Base-by-base conservation (phyloP, 23 tunicate genomes). In the Phallusia fumigata region DNA sequence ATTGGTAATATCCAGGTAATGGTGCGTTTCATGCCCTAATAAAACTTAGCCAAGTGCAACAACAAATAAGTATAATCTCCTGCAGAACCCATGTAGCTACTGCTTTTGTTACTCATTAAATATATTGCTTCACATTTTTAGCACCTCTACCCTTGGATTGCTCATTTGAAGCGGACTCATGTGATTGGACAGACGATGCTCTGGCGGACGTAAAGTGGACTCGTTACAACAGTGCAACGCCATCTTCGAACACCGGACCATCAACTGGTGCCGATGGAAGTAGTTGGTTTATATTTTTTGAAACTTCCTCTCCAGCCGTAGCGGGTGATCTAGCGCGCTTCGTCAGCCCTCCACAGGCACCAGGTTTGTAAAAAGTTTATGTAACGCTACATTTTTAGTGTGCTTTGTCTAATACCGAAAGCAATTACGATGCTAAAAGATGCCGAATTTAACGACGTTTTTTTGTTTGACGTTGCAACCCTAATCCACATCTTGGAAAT, bases 101-200 rank as follows among this genome's bases (percentile, higher is more conserved):
- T 10, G 10, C 10, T 40, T 40, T 40, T 5, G 10, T 40, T n/a
- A n/a, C n/a, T n/a, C n/a, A n/a, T n/a, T n/a, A n/a, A n/a, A n/a
- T n/a, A n/a, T n/a, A n/a, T n/a, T n/a, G n/a, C n/a, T n/a, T 40
- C n/a, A 10, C 47, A 40, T 3, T 40, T 40, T 40, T 40, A 90
- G 95, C 95, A 36, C 86, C 95, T 0, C 79, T 33, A 0, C 45
- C 89, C 19, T 58, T 90, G 32, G 80, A 79, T 24, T 93, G 97
- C 73, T 35, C 88, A 28, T 93, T 93, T 53, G 89, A 93, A 30
- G 65, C 28, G 26, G 93, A 77, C 53, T 19, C 22, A 44, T 93
- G 97, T 81, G 89, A 75, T 19, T 89, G 88, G 89, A 80, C 76
- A 10, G 65, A 88, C 19, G 89, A 81, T 45, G 35, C 49, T 22